Evolutionary conservation across 2,113 vertebrate genomes (phyloP), one percentile per base, ranked within the genome.

Genomic region (Oryzias melastigma): DNA sequence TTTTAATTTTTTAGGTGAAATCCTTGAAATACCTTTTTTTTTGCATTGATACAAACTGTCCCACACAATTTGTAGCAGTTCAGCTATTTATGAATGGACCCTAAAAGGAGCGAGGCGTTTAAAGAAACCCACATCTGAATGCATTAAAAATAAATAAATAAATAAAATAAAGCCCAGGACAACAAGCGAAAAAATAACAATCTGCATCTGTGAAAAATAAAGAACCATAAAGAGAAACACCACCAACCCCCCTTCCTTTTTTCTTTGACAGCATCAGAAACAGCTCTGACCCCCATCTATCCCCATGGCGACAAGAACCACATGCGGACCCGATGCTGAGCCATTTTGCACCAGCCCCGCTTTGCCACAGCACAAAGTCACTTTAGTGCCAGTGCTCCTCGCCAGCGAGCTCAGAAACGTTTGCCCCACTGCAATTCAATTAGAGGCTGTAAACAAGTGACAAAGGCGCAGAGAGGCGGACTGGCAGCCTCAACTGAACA

Each of bases 381-480:
- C 72, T 58, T 63, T 66, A 59, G 60, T 50, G 62, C 68, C 52
- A 35, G 64, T n/a, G 14, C 71, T 56, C 59, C 62, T 75, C 40
- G 65, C 73, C 76, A 35, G 58, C 58, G 1, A 70, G 70, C 73
- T 75, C 57, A 35, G 48, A 83, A 75, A 84, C 68, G 72, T 77
- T 81, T 82, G 81, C 77, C 71, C 81, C 68, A 49, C 69, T 82
- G 79, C 81, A 83, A 83, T 88, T 91, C 87, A 89, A 86, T 87
- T 87, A 88, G 73, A 69, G 81, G 62, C 73, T 73, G 84, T 82
- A 84, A 81, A 82, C 82, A 86, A 82, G 83, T 75, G 87, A 85
- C 81, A 78, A 82, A 87, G 85, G 73, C 56, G 57, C 73, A 75
- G 75, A 78, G 62, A 77, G 75, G 82, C 75, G 80, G 75, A 82